Base-by-base conservation (phyloP, 1,140 invertebrate genomes). In the Trichonephila clavipes region DNA sequence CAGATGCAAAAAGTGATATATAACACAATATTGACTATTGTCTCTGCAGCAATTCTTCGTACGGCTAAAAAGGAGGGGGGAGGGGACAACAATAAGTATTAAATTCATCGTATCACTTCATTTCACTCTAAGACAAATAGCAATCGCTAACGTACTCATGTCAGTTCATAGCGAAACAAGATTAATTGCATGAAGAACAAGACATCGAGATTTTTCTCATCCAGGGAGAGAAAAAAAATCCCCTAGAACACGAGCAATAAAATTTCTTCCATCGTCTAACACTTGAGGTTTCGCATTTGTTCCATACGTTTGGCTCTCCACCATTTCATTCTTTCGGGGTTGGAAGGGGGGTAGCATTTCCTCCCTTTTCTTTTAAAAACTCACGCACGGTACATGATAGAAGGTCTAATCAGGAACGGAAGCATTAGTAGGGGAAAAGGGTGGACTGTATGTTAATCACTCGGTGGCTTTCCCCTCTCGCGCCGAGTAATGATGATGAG, bases 401-500 rank as follows among this genome's bases (percentile, higher is more conserved):
- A 90, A 59, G 58, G 69, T 40, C 88, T 90, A 77, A 90, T 90
- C 88, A 90, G 69, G 24, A 81, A n/a, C 69, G 72, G 88, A 89
- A 72, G 66, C 64, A 72, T 72, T 51, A 72, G 21, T 10, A 24
- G 66, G 66, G 66, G 6, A 34, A 28, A 24, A 24, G 19, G 64
- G 61, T 19, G 87, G 64, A 40, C 24, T 40, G 44, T 40, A 59
- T 81, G 69, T 90, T 90, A 90, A 90, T 90, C 69, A 81, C 64
- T 58, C 58, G 88, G 88, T 81, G 88, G 88, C 88, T 77, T 77
- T 44, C 14, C 51, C 66, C 12, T 44, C 58, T n/a, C 69, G 2
- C 24, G 69, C 72, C 7, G 14, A 34, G 51, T 91, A 91, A 91
- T 91, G 90, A 91, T 91, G 90, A 91, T 91, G 90, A 91, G 90